Evolutionary conservation across 1,140 invertebrate genomes (phyloP), one percentile per base, ranked within the genome.

Genomic region (Megathymus violae): DNA sequence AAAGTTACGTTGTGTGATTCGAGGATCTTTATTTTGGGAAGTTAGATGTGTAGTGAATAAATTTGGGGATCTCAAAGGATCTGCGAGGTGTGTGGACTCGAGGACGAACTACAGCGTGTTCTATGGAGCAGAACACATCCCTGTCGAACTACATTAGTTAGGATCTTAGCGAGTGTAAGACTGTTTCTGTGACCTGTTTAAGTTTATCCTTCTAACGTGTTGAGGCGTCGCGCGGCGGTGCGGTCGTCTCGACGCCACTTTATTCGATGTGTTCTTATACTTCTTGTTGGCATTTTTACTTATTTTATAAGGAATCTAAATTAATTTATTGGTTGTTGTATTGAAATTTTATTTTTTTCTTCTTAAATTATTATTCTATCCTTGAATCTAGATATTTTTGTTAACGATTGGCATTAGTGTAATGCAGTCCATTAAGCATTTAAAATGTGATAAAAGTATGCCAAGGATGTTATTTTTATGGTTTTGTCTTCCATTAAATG

Each of bases 301-400:
- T 91, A 91, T 89, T 91, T 91, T 91, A 88, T 89, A 88, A 91
- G 87, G 78, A 81, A 81, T 86, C 88, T 84, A 91, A 91, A 91
- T 89, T 91, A 91, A 89, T 89, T 91, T 91, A 91, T 91, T 89
- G 87, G 88, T 91, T 91, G 84, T 91, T 91, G 82, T 85, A 89
- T 91, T 88, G 76, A 89, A 89, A 91, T 82, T 88, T 89, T 88
- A 81, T 85, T 85, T 87, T 78, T 82, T 80, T 80, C 74, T 82
- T 87, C 74, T 82, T 87, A 87, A 87, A 88, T 88, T 89, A 86
- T 90, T 88, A 71, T 81, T 83, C 72, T 85, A 80, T 81, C 71
- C 71, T 74, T 74, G 67, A 74, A 78, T 79, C 75, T 74, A 71
- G 60, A 64, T 81, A 65, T 73, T 82, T 84, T 81, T 86, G 76